These are phyloP conservation scores for Melanotaenia trifasciata DNA, from an alignment of 2,797 vertebrate genomes.

Conservation along the genomic window DNA sequence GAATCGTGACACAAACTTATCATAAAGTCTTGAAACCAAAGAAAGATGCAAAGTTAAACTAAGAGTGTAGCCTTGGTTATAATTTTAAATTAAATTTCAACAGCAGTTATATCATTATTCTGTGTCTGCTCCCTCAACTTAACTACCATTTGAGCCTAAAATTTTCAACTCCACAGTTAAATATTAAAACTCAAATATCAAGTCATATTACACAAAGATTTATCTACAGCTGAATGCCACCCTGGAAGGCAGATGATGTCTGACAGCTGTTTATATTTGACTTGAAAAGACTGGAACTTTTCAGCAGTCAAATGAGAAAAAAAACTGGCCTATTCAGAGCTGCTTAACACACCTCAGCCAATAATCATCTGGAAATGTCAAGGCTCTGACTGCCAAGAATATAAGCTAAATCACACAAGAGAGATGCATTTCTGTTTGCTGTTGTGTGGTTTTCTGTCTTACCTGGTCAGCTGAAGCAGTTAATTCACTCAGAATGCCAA, in stretches of 20 bases:
- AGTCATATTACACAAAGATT: background rate
- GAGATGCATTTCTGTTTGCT: background rate
- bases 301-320: too few relatives aligned
- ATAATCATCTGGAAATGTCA: slow-evolving; percentile 34
- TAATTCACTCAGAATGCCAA: slow-evolving; percentile 12
- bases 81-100: too few relatives aligned
- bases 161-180: background rate
- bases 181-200: background rate
- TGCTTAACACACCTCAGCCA: background rate
- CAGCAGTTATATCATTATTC: too few relatives aligned
- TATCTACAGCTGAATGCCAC: slow-evolving; percentile 22
- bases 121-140: too few relatives aligned
- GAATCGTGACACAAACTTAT: too few relatives aligned
- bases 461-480: slow-evolving; percentile 31
- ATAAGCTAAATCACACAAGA: slow-evolving; percentile 12
- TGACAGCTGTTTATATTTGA: slow-evolving; percentile 22
- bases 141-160: too few relatives aligned
- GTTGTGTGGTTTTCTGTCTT: slow-evolving; percentile 25
- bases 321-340: slow-evolving; percentile 4
- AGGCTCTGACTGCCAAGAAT: slow-evolving; percentile 20
- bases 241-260: slow-evolving; percentile 20
- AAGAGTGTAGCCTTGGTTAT: too few relatives aligned
- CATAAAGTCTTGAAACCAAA: too few relatives aligned
- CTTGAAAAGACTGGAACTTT: background rate
- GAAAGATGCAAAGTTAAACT: too few relatives aligned